phyloP scores from a whole-genome alignment of 2,797 vertebrate species.

The Lophius americanus region DNA sequence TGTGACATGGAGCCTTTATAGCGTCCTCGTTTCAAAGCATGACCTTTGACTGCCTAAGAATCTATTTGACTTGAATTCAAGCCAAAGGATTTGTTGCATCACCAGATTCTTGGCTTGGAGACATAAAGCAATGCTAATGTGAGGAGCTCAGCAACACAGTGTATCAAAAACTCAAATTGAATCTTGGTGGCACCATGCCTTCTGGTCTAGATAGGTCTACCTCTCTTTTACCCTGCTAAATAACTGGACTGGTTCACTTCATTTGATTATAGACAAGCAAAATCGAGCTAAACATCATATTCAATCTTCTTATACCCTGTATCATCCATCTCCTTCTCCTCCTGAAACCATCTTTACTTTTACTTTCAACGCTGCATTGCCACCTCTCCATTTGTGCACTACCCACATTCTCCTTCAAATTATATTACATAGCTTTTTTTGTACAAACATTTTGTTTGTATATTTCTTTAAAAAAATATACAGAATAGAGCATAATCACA shows the following conservation, averaged over 20 bases:
- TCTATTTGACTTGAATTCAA: constrained; percentile 11
- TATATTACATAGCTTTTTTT: constrained; percentile 78
- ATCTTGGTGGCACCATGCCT: background rate
- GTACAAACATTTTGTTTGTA: constrained; percentile 73
- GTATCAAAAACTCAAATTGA: background rate
- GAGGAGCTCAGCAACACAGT: constrained; percentile 4
- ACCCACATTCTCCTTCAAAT: constrained; percentile 66
- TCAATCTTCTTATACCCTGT: constrained; percentile 75
- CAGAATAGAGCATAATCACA: constrained; percentile 65
- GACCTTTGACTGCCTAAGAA: constrained; percentile 1
- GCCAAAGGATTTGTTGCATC: constrained; percentile 28
- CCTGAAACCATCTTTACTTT: constrained; percentile 32
- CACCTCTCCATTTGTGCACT: constrained; percentile 64
- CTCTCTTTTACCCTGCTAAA: constrained; percentile 61
- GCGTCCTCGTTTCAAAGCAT: background rate
- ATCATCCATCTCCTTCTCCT: constrained; percentile 61
- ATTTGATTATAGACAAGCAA: constrained; percentile 56
- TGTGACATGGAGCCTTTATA: background rate
- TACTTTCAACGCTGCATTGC: constrained; percentile 48
- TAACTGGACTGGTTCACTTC: constrained; percentile 46
- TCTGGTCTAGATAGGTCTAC: constrained; percentile 33
- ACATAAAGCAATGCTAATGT: background rate
- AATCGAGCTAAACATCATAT: constrained; percentile 50
- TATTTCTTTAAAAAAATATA: constrained; percentile 80
- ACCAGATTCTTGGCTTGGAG: constrained; percentile 2